Evolutionary conservation across 1,140 invertebrate genomes (phyloP).

Genomic region (Rhizoglyphus robini): DNA sequence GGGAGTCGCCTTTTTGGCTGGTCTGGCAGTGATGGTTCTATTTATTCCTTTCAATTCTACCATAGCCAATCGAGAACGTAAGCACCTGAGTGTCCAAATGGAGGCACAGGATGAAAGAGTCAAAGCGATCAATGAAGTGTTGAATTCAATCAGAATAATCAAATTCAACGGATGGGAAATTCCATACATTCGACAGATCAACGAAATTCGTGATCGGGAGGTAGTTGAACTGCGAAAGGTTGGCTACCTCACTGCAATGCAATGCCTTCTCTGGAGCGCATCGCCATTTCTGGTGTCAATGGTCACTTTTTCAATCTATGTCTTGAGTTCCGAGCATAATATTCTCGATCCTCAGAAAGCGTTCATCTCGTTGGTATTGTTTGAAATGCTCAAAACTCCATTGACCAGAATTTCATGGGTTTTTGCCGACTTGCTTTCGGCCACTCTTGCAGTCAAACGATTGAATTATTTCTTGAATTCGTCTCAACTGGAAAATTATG

Average conservation of each 20-base stretch:
- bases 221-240: conserved; percentile 19
- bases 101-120: conserved; percentile 61
- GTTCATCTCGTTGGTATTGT: too few relatives aligned
- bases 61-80: conserved; percentile 26
- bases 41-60: conserved; percentile 30
- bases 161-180: conserved; percentile 60
- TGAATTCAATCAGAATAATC: conserved; percentile 62
- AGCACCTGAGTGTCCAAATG: conserved; percentile 41
- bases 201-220: conserved; percentile 25
- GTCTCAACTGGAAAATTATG: conserved; percentile 40
- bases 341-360: too few relatives aligned
- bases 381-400: too few relatives aligned
- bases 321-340: conserved; percentile 31
- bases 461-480: conserved; percentile 79
- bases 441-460: too few relatives aligned
- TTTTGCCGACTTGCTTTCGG: too few relatives aligned
- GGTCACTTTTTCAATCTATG: conserved; percentile 33
- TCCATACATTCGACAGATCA: conserved; percentile 25
- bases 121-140: conserved; percentile 56
- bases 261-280: conserved; percentile 27
- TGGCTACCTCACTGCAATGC: conserved; percentile 21
- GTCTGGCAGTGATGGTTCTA: conserved; percentile 36
- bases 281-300: conserved; percentile 32
- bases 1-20: conserved; percentile 35
- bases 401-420: too few relatives aligned